These are phyloP conservation scores for Megalops atlanticus DNA, from an alignment of 2,113 vertebrate species.

Conservation along the genomic window DNA sequence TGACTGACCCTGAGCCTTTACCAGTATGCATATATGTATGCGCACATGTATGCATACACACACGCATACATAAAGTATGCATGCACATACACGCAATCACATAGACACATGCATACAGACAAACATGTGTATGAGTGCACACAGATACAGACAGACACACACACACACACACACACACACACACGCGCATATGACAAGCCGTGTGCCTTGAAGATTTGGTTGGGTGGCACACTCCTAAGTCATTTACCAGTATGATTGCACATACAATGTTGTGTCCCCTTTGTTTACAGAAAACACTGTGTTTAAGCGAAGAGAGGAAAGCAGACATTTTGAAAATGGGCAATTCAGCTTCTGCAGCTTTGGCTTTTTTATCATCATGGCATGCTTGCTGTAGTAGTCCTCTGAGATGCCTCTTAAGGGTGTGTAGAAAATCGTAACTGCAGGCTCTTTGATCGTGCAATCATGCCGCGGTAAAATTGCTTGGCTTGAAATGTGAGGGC, in stretches of 20 bases:
- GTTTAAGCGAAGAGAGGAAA: not conserved
- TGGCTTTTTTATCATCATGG: not conserved
- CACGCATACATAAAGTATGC: not conserved
- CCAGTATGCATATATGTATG: conserved; percentile 29
- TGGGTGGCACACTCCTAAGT: not conserved
- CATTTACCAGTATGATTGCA: no score
- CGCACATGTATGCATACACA: conserved; percentile 37
- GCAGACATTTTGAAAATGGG: no score
- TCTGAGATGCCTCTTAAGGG: not conserved
- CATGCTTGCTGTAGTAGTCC: not conserved
- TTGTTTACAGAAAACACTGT: not conserved
- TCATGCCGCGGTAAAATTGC: not conserved
- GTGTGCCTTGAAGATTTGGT: no score
- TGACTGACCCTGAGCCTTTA: conserved; percentile 21
- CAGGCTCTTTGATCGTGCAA: no score
- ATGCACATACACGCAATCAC: no score
- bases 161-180: not conserved
- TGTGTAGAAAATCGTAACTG: not conserved
- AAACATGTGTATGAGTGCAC: not conserved
- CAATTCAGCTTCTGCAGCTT: not conserved
- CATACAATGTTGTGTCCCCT: not conserved
- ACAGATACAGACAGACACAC: conserved; percentile 10
- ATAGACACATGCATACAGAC: conserved; percentile 21
- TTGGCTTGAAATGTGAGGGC: not conserved
- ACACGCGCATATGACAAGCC: no score